Evolutionary conservation across 2,113 vertebrate species (phyloP).

Genomic region (Edolisoma coerulescens): DNA sequence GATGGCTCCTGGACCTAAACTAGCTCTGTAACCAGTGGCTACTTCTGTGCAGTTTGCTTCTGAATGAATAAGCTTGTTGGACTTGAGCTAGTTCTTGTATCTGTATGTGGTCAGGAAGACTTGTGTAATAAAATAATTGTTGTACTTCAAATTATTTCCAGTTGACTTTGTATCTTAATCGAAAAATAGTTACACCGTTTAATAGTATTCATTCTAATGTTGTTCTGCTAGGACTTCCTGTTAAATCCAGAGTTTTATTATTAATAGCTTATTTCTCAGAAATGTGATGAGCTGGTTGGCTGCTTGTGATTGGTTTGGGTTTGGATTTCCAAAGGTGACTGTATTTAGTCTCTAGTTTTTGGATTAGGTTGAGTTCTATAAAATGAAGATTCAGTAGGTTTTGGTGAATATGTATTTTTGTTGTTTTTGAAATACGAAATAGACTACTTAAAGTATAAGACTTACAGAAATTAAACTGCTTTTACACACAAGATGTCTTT

Average conservation of each 20-base stretch:
- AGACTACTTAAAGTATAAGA: background rate
- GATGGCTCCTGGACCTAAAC: background rate
- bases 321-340: background rate
- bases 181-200: background rate
- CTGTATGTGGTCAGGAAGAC: background rate
- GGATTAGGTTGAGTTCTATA: background rate
- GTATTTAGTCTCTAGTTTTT: background rate
- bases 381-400: background rate
- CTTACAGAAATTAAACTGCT: background rate
- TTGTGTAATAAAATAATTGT: background rate
- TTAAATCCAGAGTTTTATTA: background rate
- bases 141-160: background rate
- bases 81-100: background rate
- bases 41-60: background rate
- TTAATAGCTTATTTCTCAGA: background rate
- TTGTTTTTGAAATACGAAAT: background rate
- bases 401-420: background rate
- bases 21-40: background rate
- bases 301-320: background rate
- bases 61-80: background rate
- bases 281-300: background rate
- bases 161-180: background rate
- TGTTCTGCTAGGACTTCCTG: background rate
- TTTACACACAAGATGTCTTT: background rate
- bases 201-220: background rate